Evolutionary conservation across 2,113 vertebrate genomes (phyloP).

Genomic region (Machaerirhynchus nigripectus): DNA sequence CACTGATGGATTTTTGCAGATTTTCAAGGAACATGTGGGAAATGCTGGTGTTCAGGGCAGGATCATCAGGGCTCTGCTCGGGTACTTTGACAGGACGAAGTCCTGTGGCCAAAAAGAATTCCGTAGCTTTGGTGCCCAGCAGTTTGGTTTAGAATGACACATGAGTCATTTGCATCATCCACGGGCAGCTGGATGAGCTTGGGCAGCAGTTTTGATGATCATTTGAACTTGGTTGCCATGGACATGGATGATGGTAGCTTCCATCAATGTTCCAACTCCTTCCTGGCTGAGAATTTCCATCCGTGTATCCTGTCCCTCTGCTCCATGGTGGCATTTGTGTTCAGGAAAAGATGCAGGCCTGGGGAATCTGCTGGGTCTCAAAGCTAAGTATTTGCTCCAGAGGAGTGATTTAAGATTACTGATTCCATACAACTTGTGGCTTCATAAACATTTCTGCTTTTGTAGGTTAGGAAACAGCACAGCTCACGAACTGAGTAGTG

Average conservation of each 20-base stretch:
- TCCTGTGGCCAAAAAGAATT: neutral
- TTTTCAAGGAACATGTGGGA: neutral
- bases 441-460: neutral
- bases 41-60: neutral
- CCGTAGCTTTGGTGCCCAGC: neutral
- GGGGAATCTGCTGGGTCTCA: neutral
- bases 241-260: neutral
- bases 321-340: rapidly evolving
- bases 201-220: neutral
- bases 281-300: neutral
- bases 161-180: neutral
- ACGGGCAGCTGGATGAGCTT: neutral
- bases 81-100: neutral
- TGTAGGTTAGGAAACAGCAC: neutral
- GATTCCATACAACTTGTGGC: neutral
- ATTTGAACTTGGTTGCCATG: neutral
- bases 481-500: neutral
- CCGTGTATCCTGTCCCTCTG: neutral
- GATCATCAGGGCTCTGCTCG: neutral
- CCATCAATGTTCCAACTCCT: neutral
- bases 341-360: neutral
- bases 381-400: too few relatives aligned
- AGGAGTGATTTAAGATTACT: neutral
- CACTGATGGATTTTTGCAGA: neutral
- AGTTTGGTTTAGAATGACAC: neutral